A percentile compares a stretch with the other conserved stretches of the same genome.
phyloP scores from a whole-genome alignment of 2,797 vertebrate species.

The Molossus alvarezi region DNA sequence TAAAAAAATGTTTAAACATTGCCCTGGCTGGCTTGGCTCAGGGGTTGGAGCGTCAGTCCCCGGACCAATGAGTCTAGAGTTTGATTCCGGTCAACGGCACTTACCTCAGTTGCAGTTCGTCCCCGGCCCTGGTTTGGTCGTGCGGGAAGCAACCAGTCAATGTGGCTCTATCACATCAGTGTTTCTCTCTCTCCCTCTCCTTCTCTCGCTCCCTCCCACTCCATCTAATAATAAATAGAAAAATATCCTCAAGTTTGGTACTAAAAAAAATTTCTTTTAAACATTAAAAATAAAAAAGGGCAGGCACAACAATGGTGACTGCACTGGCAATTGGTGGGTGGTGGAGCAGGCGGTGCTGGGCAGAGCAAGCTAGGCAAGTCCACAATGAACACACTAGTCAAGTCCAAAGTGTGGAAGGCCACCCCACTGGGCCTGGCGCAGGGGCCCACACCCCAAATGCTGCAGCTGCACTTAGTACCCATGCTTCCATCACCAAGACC shows the following conservation, averaged over 20 bases:
- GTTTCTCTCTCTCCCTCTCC: no score
- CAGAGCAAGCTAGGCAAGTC: conserved; percentile 98
- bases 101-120: no score
- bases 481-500: conserved; percentile 97
- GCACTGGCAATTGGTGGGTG: background rate
- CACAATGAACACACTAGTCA: conserved; percentile 97
- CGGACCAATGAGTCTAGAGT: no score
- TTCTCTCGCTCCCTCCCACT: no score
- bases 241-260: no score
- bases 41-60: no score
- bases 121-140: no score
- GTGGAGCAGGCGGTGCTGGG: conserved; percentile 84
- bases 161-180: no score
- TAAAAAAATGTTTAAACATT: background rate
- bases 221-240: no score
- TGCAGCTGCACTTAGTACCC: conserved; percentile 94
- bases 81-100: no score
- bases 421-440: conserved; percentile 89
- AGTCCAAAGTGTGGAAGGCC: conserved; percentile 96
- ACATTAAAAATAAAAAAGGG: background rate
- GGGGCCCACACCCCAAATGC: conserved; percentile 93
- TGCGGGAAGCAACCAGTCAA: no score
- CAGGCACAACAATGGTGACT: background rate
- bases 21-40: no score
- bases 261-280: background rate